Percentiles rank a stretch among this genome's conserved stretches.
phyloP scores from a whole-genome alignment of 2,113 vertebrate species.

The Scartelaos histophorus region DNA sequence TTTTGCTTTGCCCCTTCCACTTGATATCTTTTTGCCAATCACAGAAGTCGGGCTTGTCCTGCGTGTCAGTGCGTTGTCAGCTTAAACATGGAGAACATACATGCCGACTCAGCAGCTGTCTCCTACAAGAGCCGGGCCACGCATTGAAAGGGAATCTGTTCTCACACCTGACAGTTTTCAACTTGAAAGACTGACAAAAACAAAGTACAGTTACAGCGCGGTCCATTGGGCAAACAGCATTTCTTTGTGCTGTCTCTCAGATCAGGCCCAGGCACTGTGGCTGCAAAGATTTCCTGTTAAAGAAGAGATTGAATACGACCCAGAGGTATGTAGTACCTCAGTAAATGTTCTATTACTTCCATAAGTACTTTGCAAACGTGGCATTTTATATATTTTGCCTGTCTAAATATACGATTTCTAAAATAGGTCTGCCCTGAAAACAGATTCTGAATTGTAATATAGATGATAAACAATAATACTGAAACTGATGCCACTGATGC shows the following conservation, averaged over 20 bases:
- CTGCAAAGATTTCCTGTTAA: conserved; percentile 18
- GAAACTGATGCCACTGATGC: no score
- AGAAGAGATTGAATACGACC: background rate
- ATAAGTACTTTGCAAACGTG: no score
- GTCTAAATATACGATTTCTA: no score
- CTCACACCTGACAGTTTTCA: conserved; percentile 50
- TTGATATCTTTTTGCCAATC: conserved; percentile 68
- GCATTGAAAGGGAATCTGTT: conserved; percentile 51
- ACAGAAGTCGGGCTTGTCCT: conserved; percentile 49
- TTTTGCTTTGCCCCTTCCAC: conserved; percentile 60
- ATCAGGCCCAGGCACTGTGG: conserved; percentile 14
- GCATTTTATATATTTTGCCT: no score
- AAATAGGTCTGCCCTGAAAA: no score
- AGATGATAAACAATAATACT: no score
- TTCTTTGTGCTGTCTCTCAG: conserved; percentile 23
- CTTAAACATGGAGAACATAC: conserved; percentile 48
- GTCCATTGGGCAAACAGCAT: conserved; percentile 38
- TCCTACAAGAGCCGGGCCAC: conserved; percentile 46
- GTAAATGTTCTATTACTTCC: no score
- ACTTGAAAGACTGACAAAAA: conserved; percentile 54
- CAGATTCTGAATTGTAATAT: no score
- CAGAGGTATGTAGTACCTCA: background rate
- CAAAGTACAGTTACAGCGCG: conserved; percentile 28
- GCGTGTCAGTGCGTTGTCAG: conserved; percentile 58
- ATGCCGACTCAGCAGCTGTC: conserved; percentile 70